Evolutionary conservation across 2,888 invertebrate genomes (phyloP).

Genomic region (Pseudolycoriella hygida): DNA sequence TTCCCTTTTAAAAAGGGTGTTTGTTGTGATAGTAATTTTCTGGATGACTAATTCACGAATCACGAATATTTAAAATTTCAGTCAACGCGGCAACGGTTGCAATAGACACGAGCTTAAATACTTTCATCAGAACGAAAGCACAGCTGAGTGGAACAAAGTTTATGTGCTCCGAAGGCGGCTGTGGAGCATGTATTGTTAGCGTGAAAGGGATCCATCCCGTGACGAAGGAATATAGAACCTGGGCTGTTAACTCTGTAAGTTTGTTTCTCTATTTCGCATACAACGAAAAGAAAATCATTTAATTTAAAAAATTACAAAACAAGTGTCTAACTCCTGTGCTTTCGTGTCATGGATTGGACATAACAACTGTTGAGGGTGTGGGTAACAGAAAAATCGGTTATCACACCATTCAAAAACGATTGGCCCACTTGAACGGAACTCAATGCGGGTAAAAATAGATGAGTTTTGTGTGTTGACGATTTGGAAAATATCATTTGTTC

Average conservation of each 20-base stretch:
- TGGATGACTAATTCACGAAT: too few species aligned
- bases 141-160: conserved; percentile 36
- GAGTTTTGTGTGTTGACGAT: too few species aligned
- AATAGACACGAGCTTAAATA: conserved; percentile 29
- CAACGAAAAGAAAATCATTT: background rate
- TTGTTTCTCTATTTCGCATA: background rate
- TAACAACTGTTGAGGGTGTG: conserved; percentile 48
- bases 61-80: too few species aligned
- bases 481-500: too few species aligned
- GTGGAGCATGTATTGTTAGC: conserved; percentile 35
- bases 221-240: conserved; percentile 10
- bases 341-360: conserved; percentile 42
- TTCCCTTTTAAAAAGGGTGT: too few species aligned
- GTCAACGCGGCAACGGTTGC: background rate
- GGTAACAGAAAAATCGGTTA: conserved; percentile 40
- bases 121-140: conserved; percentile 32
- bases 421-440: conserved; percentile 41
- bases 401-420: conserved; percentile 38
- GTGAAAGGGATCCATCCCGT: conserved; percentile 15
- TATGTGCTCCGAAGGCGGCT: conserved; percentile 44
- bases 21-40: too few species aligned
- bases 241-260: conserved; percentile 14
- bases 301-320: too few species aligned
- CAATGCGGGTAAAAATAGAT: conserved; percentile 29
- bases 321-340: conserved; percentile 9